Conservation (phyloP, 2,888 invertebrate species). For the Acanthosepion pharaonis region DNA sequence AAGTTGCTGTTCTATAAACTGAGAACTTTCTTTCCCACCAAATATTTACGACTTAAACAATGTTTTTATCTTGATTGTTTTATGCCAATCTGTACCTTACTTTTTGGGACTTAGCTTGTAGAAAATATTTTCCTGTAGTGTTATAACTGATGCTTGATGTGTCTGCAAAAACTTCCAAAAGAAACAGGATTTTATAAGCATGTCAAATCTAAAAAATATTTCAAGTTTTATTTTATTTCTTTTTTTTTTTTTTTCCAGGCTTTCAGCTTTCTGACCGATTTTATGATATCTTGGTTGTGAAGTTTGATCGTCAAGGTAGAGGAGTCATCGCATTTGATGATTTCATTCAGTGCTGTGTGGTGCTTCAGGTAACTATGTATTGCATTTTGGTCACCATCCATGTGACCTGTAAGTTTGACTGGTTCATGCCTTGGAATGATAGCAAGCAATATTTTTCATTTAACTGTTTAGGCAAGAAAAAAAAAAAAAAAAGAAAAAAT, state of each 20-base stretch:
- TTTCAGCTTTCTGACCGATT: constrained; percentile 85
- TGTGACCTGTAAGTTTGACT: neutral
- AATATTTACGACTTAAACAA: too few relatives aligned
- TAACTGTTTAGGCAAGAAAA: neutral
- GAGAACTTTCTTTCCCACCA: too few relatives aligned
- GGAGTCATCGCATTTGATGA: constrained; percentile 97
- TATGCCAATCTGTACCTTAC: too few relatives aligned
- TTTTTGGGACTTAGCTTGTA: too few relatives aligned
- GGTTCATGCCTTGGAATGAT: neutral
- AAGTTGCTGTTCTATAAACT: too few relatives aligned
- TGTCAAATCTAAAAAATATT: neutral
- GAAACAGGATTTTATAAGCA: too few relatives aligned
- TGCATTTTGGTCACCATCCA: neutral
- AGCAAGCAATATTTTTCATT: neutral
- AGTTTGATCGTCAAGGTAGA: constrained; percentile 92
- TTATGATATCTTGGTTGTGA: constrained; percentile 86
- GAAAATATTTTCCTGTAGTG: too few relatives aligned
- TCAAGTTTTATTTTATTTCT: neutral
- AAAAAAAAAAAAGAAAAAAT: too few relatives aligned
- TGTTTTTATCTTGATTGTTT: too few relatives aligned
- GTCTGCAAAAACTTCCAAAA: too few relatives aligned
- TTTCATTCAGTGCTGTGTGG: constrained; percentile 96
- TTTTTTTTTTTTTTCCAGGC: constrained; percentile 69
- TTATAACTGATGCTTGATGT: too few relatives aligned
- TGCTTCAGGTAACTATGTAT: constrained; percentile 82